Evolutionary conservation across 1,140 invertebrate species (phyloP).

Genomic region (Brachionus asplanchnoidis): DNA sequence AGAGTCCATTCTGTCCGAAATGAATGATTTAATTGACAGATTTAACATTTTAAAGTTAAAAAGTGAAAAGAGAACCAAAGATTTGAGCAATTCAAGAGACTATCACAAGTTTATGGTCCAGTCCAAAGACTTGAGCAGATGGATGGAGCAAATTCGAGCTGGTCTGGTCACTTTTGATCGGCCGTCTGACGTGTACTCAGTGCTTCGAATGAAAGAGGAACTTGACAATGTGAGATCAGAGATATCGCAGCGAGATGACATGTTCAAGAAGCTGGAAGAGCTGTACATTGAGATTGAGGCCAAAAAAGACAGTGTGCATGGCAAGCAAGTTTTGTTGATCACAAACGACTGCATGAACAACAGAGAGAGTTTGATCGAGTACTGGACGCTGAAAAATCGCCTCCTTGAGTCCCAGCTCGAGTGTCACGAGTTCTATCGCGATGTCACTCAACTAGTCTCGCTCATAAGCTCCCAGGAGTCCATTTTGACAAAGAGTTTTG

Average conservation of each 20-base stretch:
- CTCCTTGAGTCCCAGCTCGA: background rate
- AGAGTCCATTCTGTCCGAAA: background rate
- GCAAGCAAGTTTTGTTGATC: background rate
- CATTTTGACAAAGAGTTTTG: background rate
- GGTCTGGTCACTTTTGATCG: background rate
- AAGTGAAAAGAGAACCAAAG: background rate
- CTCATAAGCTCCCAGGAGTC: background rate
- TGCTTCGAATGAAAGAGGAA: background rate
- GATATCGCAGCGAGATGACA: constrained; percentile 23
- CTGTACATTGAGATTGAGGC: background rate
- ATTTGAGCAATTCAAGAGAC: background rate
- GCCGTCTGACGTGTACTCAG: background rate
- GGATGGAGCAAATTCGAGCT: background rate
- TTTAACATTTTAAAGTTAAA: background rate
- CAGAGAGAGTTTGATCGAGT: background rate
- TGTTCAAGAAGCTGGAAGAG: background rate
- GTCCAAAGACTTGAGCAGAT: background rate
- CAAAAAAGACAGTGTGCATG: background rate
- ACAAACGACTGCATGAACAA: background rate
- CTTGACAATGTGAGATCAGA: background rate
- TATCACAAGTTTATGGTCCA: constrained; percentile 9
- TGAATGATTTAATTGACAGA: constrained; percentile 1
- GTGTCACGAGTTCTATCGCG: constrained; percentile 28
- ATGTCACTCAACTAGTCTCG: background rate
- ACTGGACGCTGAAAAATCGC: background rate